phyloP scores from a whole-genome alignment of 2,888 invertebrate genomes.

The Listrodromus nycthemerus region DNA sequence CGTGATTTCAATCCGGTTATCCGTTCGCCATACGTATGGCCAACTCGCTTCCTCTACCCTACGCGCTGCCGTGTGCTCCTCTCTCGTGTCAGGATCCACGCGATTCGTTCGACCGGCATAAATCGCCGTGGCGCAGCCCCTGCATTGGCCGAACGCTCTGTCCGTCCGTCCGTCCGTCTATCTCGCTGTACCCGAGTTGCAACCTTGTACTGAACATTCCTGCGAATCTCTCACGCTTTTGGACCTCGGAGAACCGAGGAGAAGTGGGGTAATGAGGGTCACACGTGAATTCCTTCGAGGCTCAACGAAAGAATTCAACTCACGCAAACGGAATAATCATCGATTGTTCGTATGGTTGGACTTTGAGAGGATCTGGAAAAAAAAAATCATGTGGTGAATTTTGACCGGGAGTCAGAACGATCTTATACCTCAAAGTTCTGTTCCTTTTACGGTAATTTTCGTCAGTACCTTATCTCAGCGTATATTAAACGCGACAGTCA shows the following conservation, averaged over 20 bases:
- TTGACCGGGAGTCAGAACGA: too few relatives aligned
- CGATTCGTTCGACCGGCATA: slow-evolving; percentile 64
- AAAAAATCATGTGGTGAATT: too few relatives aligned
- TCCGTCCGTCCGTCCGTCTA: neutral
- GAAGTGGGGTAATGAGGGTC: too few relatives aligned
- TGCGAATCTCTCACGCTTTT: slow-evolving; percentile 77
- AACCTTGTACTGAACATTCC: slow-evolving; percentile 78
- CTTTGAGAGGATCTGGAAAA: too few relatives aligned
- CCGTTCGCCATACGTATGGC: slow-evolving; percentile 60
- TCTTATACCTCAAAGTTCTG: too few relatives aligned
- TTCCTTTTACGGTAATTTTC: too few relatives aligned
- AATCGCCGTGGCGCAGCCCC: slow-evolving; percentile 67
- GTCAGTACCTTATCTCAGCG: too few relatives aligned
- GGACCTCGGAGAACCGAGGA: slow-evolving; percentile 59
- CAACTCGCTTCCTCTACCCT: slow-evolving; percentile 20
- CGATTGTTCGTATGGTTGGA: too few relatives aligned
- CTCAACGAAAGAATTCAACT: too few relatives aligned
- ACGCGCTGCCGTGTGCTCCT: neutral
- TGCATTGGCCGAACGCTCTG: slow-evolving; percentile 3
- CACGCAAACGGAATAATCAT: too few relatives aligned
- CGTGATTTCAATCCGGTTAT: slow-evolving; percentile 83
- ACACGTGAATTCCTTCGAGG: too few relatives aligned
- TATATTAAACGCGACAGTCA: too few relatives aligned
- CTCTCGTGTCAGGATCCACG: slow-evolving; percentile 59
- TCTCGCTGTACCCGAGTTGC: slow-evolving; percentile 61